Conservation (phyloP, 64 coral and sea anemone genomes). For the Actinia tenebrosa region DNA sequence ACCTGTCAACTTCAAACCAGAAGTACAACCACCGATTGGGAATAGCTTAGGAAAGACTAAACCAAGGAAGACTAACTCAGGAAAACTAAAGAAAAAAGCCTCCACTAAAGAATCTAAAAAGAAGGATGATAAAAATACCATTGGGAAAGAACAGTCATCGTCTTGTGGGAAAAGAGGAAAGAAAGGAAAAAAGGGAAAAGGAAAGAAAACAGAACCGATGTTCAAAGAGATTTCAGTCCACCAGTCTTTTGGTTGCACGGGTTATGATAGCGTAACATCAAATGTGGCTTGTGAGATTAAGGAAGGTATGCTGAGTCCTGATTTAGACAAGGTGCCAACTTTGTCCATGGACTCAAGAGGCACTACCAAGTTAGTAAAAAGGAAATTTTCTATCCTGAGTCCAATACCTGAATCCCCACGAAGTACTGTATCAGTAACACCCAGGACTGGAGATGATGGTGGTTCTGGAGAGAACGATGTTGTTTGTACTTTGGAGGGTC, state of each 20-base stretch:
- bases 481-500: conserved; percentile 9
- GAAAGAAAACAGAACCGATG: conserved; percentile 13
- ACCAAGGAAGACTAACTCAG: conserved; percentile 8
- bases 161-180: background rate
- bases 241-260: background rate
- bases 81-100: background rate
- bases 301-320: conserved; percentile 27
- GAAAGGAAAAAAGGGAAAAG: conserved; percentile 41
- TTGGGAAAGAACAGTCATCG: background rate
- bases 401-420: conserved; percentile 78
- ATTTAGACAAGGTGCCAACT: conserved; percentile 29
- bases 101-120: background rate
- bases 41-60: background rate
- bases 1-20: conserved; percentile 2
- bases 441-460: background rate
- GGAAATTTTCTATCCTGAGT: conserved; percentile 45
- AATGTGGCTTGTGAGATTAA: conserved; percentile 15
- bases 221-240: conserved; percentile 23
- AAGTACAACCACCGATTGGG: conserved; percentile 45
- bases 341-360: conserved; percentile 41
- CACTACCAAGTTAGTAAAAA: conserved; percentile 28
- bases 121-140: background rate
- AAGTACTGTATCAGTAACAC: background rate
- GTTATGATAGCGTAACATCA: background rate
- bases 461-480: background rate